A percentile compares a stretch with the other conserved stretches of the same genome.
Evolutionary conservation across 2,113 vertebrate genomes (phyloP).

Genomic region (Mastomys natalensis): DNA sequence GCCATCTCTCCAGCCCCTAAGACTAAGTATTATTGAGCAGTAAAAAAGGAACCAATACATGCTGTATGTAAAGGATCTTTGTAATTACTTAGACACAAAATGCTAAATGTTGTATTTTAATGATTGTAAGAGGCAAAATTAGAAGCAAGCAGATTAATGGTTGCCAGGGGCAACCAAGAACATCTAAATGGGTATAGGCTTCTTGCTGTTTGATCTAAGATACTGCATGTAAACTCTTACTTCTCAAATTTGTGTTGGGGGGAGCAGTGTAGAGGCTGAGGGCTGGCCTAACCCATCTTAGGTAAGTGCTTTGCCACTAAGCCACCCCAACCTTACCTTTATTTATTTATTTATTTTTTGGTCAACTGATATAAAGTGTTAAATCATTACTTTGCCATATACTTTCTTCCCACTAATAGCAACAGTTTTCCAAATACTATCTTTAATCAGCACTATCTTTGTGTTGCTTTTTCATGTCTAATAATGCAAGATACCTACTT

Average conservation of each 20-base stretch:
- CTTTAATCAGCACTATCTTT: slow-evolving; percentile 42
- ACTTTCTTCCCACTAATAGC: slow-evolving; percentile 2
- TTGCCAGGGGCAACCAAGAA: background rate
- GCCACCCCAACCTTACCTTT: background rate
- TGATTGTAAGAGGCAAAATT: background rate
- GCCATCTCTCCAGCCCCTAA: too few species aligned
- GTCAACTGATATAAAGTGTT: background rate
- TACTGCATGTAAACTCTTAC: background rate
- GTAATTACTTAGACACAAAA: background rate
- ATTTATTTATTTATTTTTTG: slow-evolving; percentile 47
- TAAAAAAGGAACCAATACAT: slow-evolving; percentile 3
- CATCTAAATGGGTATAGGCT: background rate
- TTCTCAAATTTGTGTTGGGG: background rate
- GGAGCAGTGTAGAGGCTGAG: background rate
- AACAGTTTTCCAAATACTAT: background rate
- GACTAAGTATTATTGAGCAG: background rate
- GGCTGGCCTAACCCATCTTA: background rate
- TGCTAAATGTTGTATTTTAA: background rate
- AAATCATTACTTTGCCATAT: background rate
- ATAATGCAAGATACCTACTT: background rate
- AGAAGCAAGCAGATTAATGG: slow-evolving; percentile 32
- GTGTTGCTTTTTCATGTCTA: background rate
- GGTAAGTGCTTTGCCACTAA: background rate
- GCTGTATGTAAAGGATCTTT: background rate
- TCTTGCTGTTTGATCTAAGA: background rate